Evolutionary conservation across 1,140 invertebrate genomes (phyloP).

Genomic region (Drosophila lacertosa): DNA sequence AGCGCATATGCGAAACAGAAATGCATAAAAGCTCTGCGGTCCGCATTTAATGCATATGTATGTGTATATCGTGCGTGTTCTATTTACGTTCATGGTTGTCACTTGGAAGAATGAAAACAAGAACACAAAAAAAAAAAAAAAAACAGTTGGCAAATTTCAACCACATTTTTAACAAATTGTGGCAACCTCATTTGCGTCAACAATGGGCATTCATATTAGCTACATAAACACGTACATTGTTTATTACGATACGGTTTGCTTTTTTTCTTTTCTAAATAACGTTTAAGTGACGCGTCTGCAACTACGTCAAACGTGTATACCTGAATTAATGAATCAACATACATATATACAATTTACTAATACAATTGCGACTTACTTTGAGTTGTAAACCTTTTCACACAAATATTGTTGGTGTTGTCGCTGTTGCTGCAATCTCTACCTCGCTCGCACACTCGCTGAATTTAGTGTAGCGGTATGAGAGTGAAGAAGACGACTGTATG

Average conservation of each 20-base stretch:
- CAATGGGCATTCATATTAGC: constrained; percentile 42
- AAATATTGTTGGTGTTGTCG: constrained; percentile 46
- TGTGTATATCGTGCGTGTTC: constrained; percentile 28
- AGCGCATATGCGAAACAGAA: neutral
- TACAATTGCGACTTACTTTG: constrained; percentile 78
- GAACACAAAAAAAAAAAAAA: too few relatives aligned
- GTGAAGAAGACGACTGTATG: constrained; percentile 63
- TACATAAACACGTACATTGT: constrained; percentile 14
- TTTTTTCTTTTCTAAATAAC: constrained; percentile 16
- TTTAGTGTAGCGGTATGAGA: constrained; percentile 42
- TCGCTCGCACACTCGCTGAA: constrained; percentile 40
- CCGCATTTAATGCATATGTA: neutral
- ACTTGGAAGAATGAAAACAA: neutral
- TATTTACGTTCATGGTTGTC: constrained; percentile 49
- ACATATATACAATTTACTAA: constrained; percentile 44
- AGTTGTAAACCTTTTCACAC: constrained; percentile 82
- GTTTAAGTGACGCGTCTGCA: constrained; percentile 15
- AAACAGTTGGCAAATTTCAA: neutral
- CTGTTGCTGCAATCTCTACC: constrained; percentile 46
- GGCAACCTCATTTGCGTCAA: constrained; percentile 8
- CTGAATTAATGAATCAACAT: constrained; percentile 42
- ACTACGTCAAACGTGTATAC: constrained; percentile 30
- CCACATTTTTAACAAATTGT: neutral
- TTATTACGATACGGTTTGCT: constrained; percentile 13
- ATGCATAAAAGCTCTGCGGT: neutral